Base-by-base conservation (phyloP, 2,797 vertebrate species). In the Syngnathus rostellatus region DNA sequence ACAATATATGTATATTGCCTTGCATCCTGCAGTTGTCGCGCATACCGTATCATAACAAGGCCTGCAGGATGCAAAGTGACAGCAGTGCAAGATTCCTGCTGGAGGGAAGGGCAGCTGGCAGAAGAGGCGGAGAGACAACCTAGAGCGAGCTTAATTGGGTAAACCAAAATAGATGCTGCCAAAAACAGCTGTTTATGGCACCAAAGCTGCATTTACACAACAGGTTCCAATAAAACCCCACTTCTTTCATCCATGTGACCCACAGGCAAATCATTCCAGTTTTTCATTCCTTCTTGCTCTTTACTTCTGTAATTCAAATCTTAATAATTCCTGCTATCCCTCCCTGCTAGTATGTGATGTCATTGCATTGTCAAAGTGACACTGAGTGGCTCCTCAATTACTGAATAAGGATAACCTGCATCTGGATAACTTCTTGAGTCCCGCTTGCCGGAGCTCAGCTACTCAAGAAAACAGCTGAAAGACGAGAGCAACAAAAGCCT, bases 391-490 rank as follows among this genome's bases (percentile, higher is more conserved):
- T 64, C 43, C 14, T 39, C 8, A 2, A 17, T 43, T 40, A 2
- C 40, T 46, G 63, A 68, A 21, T 21, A 70, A 41, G 72, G 71
- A 72, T 74, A 59, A 76, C 71, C 76, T 66, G 71, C 69, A 77
- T 78, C 72, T 68, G 76, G 76, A 74, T 2, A 60, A 59, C 77
- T 74, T 77, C 73, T 75, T 68, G 68, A 71, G 72, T 68, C 72
- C 63, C 77, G 54, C 63, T 81, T 64, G 25, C 70, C 86, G 76
- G 23, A 23, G 79, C 74, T 78, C 71, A 74, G 78, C 73, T 7
- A 50, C 64, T 75, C 72, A 54, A 74, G 66, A 79, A 83, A 85
- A 83, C 70, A 53, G 58, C 83, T 78, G 66, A 77, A 73, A 75
- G 73, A 74, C 73, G 68, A 81, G 39, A 43, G 61, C 70, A 70